phyloP scores from a whole-genome alignment of 2,888 invertebrate genomes.

The Coenonympha arcania region DNA sequence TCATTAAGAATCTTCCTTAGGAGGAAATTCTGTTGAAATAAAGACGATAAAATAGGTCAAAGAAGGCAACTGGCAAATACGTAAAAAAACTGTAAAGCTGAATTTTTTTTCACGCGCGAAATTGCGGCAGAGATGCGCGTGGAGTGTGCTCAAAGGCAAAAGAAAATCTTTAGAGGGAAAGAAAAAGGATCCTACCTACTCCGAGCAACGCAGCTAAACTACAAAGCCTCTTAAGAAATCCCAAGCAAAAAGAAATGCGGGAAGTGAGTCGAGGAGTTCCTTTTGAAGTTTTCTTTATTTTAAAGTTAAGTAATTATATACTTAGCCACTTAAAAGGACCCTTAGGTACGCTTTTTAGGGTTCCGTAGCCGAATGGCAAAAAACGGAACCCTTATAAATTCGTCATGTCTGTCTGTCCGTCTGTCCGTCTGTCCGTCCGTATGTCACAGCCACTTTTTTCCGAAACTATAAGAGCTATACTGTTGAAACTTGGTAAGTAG shows the following conservation, averaged over 20 bases:
- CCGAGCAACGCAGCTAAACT: not conserved
- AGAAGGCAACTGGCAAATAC: not conserved
- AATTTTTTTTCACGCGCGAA: constrained; percentile 17
- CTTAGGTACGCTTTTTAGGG: not conserved
- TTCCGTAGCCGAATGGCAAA: too few species aligned
- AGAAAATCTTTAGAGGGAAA: constrained; percentile 17
- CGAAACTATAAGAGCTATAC: too few species aligned
- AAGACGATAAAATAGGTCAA: not conserved
- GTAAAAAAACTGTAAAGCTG: constrained; percentile 10
- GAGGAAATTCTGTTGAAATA: not conserved
- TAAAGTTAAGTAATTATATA: not conserved
- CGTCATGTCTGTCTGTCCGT: too few species aligned
- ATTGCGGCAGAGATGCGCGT: constrained; percentile 8
- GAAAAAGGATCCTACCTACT: constrained; percentile 1
- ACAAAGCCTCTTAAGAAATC: constrained; percentile 12
- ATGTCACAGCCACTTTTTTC: too few species aligned
- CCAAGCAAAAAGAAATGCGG: not conserved
- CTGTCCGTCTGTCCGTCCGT: too few species aligned
- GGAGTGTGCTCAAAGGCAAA: constrained; percentile 7
- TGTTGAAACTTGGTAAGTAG: too few species aligned
- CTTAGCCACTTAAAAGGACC: not conserved
- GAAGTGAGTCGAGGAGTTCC: not conserved
- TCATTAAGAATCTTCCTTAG: too few species aligned
- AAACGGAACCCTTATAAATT: too few species aligned
- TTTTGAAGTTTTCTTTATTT: not conserved